Evolutionary conservation across 2,888 invertebrate genomes (phyloP).

Genomic region (Synanthedon formicaeformis): DNA sequence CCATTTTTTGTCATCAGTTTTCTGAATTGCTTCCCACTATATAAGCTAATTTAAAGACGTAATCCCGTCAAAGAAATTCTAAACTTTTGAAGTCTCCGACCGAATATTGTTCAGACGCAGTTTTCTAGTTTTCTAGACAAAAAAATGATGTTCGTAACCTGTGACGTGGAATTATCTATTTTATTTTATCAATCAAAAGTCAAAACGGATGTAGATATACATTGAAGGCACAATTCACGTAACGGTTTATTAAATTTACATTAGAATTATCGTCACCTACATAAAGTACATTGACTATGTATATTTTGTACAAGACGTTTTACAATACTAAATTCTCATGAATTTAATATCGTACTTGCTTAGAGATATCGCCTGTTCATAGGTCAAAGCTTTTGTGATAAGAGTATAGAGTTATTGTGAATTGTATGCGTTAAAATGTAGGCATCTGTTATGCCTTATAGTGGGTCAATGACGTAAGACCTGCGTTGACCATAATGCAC

Average conservation of each 20-base stretch:
- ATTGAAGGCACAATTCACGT: neutral
- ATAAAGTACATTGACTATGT: conserved; percentile 4
- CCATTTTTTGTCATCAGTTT: too few relatives aligned
- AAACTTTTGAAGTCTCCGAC: too few relatives aligned
- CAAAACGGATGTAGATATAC: neutral
- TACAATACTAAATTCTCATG: conserved; percentile 45
- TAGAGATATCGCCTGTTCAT: conserved; percentile 37
- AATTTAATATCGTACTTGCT: conserved; percentile 34
- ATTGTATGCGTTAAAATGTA: conserved; percentile 1
- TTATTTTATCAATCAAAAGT: neutral
- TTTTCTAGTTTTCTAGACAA: too few relatives aligned
- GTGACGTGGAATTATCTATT: too few relatives aligned
- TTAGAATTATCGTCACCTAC: conserved; percentile 18
- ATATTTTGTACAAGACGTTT: conserved; percentile 13
- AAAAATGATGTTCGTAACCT: too few relatives aligned
- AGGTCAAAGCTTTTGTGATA: conserved; percentile 44
- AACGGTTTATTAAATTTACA: conserved; percentile 15
- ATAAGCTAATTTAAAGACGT: too few relatives aligned
- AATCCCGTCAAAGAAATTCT: too few relatives aligned
- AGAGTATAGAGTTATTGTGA: conserved; percentile 24
- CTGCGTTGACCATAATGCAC: neutral
- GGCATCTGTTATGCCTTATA: neutral
- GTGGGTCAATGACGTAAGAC: neutral
- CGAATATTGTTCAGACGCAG: too few relatives aligned
- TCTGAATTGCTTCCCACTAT: too few relatives aligned